These are phyloP conservation scores for Chelonus formosanus DNA, from an alignment of 2,888 invertebrate genomes.

Conservation along the genomic window DNA sequence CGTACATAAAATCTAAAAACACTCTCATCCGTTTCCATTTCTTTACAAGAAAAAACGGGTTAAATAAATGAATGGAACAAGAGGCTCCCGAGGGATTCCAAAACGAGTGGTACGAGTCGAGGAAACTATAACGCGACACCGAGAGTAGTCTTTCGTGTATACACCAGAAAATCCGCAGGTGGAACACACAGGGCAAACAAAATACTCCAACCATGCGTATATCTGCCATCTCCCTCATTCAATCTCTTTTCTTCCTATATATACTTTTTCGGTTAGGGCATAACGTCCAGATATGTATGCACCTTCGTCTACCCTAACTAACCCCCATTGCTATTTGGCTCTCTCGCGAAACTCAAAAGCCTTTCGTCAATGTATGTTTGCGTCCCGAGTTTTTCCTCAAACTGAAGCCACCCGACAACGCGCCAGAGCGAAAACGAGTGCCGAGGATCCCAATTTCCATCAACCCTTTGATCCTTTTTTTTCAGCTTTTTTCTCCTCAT, in stretches of 20 bases:
- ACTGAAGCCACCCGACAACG: conserved; percentile 7
- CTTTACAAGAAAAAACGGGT: background rate
- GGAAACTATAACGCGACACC: conserved; percentile 39
- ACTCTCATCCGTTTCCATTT: conserved; percentile 4
- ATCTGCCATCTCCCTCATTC: conserved; percentile 11
- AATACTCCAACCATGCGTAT: conserved; percentile 20
- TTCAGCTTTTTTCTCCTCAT: conserved; percentile 24
- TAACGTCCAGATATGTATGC: conserved; percentile 19
- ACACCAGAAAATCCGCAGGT: conserved; percentile 57
- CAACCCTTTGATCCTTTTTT: conserved; percentile 28
- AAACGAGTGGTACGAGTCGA: conserved; percentile 14
- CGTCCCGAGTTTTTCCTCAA: conserved; percentile 37
- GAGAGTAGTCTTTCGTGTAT: conserved; percentile 59
- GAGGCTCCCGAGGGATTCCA: background rate
- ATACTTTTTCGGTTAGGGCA: conserved; percentile 21
- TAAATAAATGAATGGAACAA: conserved; percentile 9
- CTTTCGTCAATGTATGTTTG: conserved; percentile 41
- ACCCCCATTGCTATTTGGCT: conserved; percentile 24
- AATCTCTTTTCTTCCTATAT: conserved; percentile 24
- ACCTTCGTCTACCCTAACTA: conserved; percentile 5
- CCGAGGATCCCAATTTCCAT: conserved; percentile 28
- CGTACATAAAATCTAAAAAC: too few relatives aligned
- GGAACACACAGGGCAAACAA: conserved; percentile 43
- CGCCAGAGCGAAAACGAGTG: conserved; percentile 26
- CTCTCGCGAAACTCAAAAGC: conserved; percentile 38